Evolutionary conservation across 2,888 invertebrate species (phyloP).

Genomic region (Apamea epomidion): DNA sequence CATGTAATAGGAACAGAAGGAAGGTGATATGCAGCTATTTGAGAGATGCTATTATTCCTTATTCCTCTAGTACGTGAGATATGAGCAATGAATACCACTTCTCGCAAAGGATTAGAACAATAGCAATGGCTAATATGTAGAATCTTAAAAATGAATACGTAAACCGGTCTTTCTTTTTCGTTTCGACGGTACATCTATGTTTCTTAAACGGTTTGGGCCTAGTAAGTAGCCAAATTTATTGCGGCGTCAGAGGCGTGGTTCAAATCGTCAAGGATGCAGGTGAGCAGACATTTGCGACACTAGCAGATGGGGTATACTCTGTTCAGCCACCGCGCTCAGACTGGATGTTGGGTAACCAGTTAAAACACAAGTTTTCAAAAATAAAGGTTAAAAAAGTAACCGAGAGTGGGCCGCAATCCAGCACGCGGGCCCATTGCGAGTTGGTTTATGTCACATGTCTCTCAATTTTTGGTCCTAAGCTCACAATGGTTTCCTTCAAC

Average conservation of each 20-base stretch:
- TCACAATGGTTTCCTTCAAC: neutral
- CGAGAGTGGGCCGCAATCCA: neutral
- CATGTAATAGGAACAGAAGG: constrained; percentile 20
- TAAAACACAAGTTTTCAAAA: neutral
- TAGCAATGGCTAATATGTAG: neutral
- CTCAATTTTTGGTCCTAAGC: neutral
- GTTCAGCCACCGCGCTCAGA: neutral
- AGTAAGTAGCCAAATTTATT: neutral
- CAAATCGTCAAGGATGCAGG: neutral
- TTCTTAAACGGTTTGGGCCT: neutral
- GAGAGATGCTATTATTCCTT: constrained; percentile 9
- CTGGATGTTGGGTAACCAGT: neutral
- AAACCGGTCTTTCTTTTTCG: neutral
- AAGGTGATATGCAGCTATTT: constrained; percentile 24
- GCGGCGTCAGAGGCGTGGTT: neutral
- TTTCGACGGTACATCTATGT: neutral
- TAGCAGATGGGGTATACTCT: neutral
- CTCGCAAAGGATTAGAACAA: neutral
- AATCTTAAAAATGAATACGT: neutral
- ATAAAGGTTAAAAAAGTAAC: neutral
- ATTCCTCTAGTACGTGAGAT: constrained; percentile 2
- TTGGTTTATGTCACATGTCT: neutral
- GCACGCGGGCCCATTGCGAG: neutral
- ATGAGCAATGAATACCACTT: neutral
- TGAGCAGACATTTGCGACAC: too few relatives aligned